phyloP scores from a whole-genome alignment of 2,888 invertebrate genomes.

The Eubasilissa splendida region DNA sequence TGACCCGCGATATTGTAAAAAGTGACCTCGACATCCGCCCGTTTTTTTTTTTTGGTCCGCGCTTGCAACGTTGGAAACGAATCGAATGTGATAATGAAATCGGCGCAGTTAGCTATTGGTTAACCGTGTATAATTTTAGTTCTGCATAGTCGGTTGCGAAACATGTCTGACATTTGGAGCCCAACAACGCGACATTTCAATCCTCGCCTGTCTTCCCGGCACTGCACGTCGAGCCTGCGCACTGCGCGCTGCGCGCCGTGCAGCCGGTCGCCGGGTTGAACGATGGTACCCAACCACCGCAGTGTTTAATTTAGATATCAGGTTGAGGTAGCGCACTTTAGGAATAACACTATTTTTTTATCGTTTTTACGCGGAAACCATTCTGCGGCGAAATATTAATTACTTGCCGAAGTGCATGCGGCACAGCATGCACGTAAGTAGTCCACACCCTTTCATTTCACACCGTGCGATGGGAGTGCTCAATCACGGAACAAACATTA shows the following conservation, averaged over 20 bases:
- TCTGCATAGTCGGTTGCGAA: conserved; percentile 21
- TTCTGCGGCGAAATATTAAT: too few relatives aligned
- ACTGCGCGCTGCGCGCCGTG: neutral
- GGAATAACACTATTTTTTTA: neutral
- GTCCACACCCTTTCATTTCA: too few relatives aligned
- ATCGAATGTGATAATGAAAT: conserved; percentile 5
- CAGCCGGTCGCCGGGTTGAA: too few relatives aligned
- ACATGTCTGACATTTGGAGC: conserved; percentile 45
- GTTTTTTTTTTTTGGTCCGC: neutral
- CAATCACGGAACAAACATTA: too few relatives aligned
- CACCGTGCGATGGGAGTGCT: too few relatives aligned
- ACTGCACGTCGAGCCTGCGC: neutral
- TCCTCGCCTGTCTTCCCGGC: conserved; percentile 10
- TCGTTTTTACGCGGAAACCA: neutral
- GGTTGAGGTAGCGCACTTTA: neutral
- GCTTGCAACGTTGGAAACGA: neutral
- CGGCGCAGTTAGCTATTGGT: neutral
- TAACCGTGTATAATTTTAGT: conserved; percentile 17
- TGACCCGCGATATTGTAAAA: too few relatives aligned
- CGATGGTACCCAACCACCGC: neutral
- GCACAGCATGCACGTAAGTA: too few relatives aligned
- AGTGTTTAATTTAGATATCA: neutral
- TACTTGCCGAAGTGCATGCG: too few relatives aligned
- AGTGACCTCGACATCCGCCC: neutral
- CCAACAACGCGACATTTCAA: conserved; percentile 41